Percentiles rank a stretch among this genome's conserved stretches.
phyloP scores from a whole-genome alignment of 2,113 vertebrate species.

The Prolemur simus region DNA sequence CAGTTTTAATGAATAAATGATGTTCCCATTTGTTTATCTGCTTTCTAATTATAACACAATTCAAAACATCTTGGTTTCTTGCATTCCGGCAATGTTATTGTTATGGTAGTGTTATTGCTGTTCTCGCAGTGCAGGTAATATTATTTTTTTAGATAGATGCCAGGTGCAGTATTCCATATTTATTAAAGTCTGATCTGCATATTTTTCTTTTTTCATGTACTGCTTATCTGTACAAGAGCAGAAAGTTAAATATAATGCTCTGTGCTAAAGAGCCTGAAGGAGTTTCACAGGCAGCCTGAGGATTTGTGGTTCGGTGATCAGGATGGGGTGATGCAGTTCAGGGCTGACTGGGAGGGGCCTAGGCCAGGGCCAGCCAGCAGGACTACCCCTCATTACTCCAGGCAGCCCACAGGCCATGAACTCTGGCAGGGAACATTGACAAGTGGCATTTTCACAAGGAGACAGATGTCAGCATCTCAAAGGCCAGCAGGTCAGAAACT shows the following conservation, averaged over 20 bases:
- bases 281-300: neutral
- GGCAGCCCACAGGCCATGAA: too few species aligned
- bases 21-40: constrained; percentile 78
- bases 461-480: neutral
- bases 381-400: neutral
- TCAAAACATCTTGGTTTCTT: constrained; percentile 72
- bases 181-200: constrained; percentile 73
- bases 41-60: constrained; percentile 80
- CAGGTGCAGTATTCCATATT: constrained; percentile 78
- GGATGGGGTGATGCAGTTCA: neutral
- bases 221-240: constrained; percentile 62
- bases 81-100: constrained; percentile 57
- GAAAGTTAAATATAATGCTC: constrained; percentile 57
- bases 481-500: neutral
- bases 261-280: constrained; percentile 6
- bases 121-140: constrained; percentile 62
- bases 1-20: constrained; percentile 81
- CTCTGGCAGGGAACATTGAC: neutral
- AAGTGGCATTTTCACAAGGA: neutral
- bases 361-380: neutral
- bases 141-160: constrained; percentile 67
- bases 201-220: constrained; percentile 63
- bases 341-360: neutral
- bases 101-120: constrained; percentile 57
- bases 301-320: neutral